Base-by-base conservation (phyloP, 2,888 invertebrate genomes). In the Synergus itoensis region DNA sequence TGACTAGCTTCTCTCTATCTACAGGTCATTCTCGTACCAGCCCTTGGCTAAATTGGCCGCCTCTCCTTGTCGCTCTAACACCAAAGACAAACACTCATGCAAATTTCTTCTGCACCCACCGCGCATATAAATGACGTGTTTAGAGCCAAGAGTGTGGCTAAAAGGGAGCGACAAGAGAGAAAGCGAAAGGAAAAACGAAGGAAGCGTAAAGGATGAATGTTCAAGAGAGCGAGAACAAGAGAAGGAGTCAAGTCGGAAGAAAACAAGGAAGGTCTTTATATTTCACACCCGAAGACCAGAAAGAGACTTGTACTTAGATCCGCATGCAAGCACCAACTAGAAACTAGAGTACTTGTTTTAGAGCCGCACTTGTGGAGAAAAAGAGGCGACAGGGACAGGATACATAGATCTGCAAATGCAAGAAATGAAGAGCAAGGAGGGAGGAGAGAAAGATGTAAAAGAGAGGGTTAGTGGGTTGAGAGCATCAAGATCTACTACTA, bases 91-190 rank as follows among this genome's bases (percentile, higher is more conserved):
- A 89, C 88, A 87, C 85, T 85, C 85, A 86, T 86, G 86, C 86
- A 88, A 89, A 89, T 89, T 87, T 88, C 89, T 88, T 88, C 86
- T 87, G 86, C 86, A 85, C 79, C 84, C 83, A 82, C 75, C 80
- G 86, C 82, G 89, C 89, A 89, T 89, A 88, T 88, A 89, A 89
- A 89, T 87, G 85, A 89, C 85, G 84, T 86, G 86, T 89, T 89
- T 89, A 88, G 85, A 84, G 84, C 80, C 75, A 80, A 45, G 63
- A 57, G 76, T 67, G 73, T 16, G 64, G 76, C 80, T 81, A 67
- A 83, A 83, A 78, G 77, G 80, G 63, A 77, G 77, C 43, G 79
- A 79, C 76, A 73, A 81, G 73, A 78, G 41, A 21, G 69, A 67
- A 67, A 67, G 62, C 16, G 36, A 62, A 57, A 78, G n/a, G 63